Evolutionary conservation across 2,888 invertebrate genomes (phyloP).

Genomic region (Diogma glabrata): DNA sequence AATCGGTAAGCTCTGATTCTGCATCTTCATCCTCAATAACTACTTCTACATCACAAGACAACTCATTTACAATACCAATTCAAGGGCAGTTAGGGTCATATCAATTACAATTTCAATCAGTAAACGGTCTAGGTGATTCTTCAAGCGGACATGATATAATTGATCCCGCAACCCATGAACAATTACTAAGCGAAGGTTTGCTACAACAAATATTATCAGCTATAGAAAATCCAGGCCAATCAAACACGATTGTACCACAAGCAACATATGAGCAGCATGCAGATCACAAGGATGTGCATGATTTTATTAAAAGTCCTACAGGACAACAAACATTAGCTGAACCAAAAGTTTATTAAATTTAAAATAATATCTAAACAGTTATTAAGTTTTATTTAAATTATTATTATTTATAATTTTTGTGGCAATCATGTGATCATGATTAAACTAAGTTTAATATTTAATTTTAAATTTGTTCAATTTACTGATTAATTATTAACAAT

Average conservation of each 20-base stretch:
- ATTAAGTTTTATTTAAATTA: too few relatives aligned
- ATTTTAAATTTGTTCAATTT: too few relatives aligned
- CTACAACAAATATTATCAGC: conserved; percentile 71
- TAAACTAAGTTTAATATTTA: too few relatives aligned
- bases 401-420: too few relatives aligned
- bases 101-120: conserved; percentile 64
- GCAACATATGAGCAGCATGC: conserved; percentile 5
- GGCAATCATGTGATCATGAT: too few relatives aligned
- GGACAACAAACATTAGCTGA: conserved; percentile 9
- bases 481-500: too few relatives aligned
- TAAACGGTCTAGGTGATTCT: conserved; percentile 40
- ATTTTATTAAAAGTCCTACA: conserved; percentile 5
- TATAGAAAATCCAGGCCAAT: conserved; percentile 54
- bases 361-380: too few relatives aligned
- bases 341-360: too few relatives aligned
- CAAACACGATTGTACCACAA: conserved; percentile 5
- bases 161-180: conserved; percentile 53
- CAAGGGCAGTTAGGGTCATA: conserved; percentile 52
- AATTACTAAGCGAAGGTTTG: conserved; percentile 65
- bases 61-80: conserved; percentile 38
- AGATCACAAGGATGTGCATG: conserved; percentile 3
- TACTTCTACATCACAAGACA: too few relatives aligned
- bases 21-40: not conserved
- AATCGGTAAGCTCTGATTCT: not conserved
- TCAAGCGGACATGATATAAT: conserved; percentile 35